Evolutionary conservation across 2,888 invertebrate genomes (phyloP), one percentile per base, ranked within the genome.

Genomic region (Dione juno): DNA sequence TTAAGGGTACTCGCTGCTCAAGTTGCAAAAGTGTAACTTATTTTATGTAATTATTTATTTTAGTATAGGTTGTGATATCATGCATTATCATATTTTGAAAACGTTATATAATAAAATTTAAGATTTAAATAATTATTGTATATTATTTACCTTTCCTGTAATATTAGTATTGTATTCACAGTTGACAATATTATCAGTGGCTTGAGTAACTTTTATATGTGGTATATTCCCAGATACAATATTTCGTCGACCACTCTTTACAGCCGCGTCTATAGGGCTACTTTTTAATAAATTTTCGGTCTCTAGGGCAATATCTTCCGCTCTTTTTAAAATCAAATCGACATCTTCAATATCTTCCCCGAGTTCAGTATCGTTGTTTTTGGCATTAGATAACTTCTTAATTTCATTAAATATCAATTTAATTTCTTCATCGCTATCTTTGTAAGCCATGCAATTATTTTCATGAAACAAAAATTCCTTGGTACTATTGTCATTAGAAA

Each of bases 351-450:
- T 79, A 75, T 91, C 90, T 13, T 86, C 88, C 35, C 80, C 81
- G 48, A 89, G 77, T 37, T 84, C 79, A 53, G 80, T 84, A 69
- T 85, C 85, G 53, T 82, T 82, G 48, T 80, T 82, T 71, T 82
- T 84, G 59, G 74, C 72, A 41, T 82, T 83, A 45, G 94, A 90
- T 57, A 95, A 82, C 74, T 95, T 94, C 76, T 94, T 95, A 3
- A 96, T 95, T 87, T 96, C 96, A 79, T 94, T 95, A 77, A 96
- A 95, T 82, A 96, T 95, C 85, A 94, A 94, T 76, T 94, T 95
- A 10, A 95, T 94, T 85, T 96, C 96, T 64, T 94, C 93, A 77
- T 94, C 94, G 58, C 90, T 92, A 67, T 88, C 92, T 75, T 88
- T 92, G 70, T 83, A 89, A 5, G 82, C 81, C 75, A 90, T 91